These are phyloP conservation scores for Spilogale gracilis DNA, from an alignment of 2,113 vertebrate species.

Conservation along the genomic window DNA sequence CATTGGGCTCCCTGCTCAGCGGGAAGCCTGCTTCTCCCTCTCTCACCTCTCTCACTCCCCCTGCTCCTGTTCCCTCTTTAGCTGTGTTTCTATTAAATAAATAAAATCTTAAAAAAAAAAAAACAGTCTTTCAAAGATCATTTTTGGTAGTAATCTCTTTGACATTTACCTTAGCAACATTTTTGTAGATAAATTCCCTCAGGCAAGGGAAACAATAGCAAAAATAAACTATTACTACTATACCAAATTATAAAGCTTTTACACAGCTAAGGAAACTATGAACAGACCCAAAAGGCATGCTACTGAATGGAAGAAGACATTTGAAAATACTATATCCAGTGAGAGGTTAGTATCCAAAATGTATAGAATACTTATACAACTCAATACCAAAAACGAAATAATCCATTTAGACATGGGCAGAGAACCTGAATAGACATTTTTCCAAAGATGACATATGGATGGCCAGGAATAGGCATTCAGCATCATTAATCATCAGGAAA, in stretches of 20 bases:
- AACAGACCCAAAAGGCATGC: not conserved
- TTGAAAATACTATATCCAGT: not conserved
- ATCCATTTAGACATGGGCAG: not conserved
- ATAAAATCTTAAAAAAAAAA: too few relatives aligned
- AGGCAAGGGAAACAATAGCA: not conserved
- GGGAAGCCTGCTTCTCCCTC: too few relatives aligned
- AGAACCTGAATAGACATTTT: not conserved
- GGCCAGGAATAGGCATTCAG: not conserved
- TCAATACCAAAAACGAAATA: not conserved
- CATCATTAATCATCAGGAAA: not conserved
- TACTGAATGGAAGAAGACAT: not conserved
- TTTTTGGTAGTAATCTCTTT: not conserved
- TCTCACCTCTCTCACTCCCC: too few relatives aligned
- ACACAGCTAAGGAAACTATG: not conserved
- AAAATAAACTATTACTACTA: not conserved
- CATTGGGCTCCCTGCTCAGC: too few relatives aligned
- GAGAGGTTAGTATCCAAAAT: not conserved
- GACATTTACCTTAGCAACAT: not conserved
- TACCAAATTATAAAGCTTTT: not conserved
- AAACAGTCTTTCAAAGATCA: not conserved
- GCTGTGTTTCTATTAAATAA: too few relatives aligned
- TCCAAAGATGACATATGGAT: not conserved
- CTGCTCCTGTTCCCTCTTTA: too few relatives aligned
- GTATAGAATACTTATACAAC: not conserved
- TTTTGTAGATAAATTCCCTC: not conserved